Evolutionary conservation across 2,888 invertebrate genomes (phyloP).

Genomic region (Caenorhabditis angaria): DNA sequence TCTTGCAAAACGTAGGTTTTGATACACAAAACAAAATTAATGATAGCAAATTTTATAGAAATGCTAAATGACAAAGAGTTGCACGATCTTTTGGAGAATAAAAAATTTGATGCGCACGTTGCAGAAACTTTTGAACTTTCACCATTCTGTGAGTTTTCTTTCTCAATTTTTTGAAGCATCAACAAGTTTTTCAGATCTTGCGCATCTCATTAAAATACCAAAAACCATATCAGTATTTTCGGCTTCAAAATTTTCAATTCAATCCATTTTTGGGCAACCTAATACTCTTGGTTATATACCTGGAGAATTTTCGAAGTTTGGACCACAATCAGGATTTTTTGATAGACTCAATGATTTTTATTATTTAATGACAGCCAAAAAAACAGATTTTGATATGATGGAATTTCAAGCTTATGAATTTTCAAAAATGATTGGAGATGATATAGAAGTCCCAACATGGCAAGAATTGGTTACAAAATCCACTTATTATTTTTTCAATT

Average conservation of each 20-base stretch:
- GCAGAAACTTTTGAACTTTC: neutral
- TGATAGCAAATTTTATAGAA: neutral
- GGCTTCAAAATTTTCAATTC: slow-evolving; percentile 12
- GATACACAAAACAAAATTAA: neutral
- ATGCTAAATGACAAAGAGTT: neutral
- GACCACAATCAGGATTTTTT: slow-evolving; percentile 10
- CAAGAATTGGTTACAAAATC: slow-evolving; percentile 14
- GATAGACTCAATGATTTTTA: slow-evolving; percentile 24
- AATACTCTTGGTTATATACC: slow-evolving; percentile 20
- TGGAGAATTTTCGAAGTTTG: neutral
- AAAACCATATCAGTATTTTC: slow-evolving; percentile 15
- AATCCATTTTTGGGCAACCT: slow-evolving; percentile 17
- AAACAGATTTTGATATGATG: neutral
- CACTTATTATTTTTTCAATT: slow-evolving; percentile 17
- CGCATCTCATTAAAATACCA: slow-evolving; percentile 11
- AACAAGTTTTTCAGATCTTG: slow-evolving; percentile 1
- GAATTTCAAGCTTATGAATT: slow-evolving; percentile 1
- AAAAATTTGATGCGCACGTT: neutral
- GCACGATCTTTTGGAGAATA: neutral
- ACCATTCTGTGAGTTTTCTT: neutral
- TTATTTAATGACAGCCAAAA: neutral
- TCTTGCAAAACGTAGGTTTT: neutral
- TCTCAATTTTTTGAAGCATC: neutral
- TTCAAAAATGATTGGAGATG: slow-evolving; percentile 6
- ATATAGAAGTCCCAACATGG: slow-evolving; percentile 11